Evolutionary conservation across 2,888 invertebrate species (phyloP), one percentile per base, ranked within the genome.

Genomic region (Branchellion lobata): DNA sequence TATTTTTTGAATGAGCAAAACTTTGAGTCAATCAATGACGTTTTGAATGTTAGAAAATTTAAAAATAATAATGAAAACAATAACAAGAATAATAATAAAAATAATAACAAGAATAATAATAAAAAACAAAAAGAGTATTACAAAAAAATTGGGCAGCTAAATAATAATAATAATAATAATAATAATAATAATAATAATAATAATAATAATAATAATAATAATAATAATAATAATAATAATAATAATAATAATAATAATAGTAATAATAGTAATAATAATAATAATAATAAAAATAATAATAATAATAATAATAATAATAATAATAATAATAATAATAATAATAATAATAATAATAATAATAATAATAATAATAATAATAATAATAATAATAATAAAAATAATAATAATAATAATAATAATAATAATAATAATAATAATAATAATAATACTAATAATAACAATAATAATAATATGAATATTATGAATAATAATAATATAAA

Each of bases 331-430:
- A 72, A 34, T 72, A 72, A 40, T 8, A 40, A n/a, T n/a, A n/a
- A n/a, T n/a, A n/a, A n/a, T n/a, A n/a, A n/a, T n/a, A n/a, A n/a
- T n/a, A n/a, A n/a, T n/a, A n/a, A n/a, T n/a, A n/a, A n/a, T n/a
- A n/a, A n/a, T n/a, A n/a, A n/a, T 68, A 68, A 71, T 33, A 71
- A 71, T 24, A 31, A 74, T 33, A 8, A 71, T 11, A 31, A 74
- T 74, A 24, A 31, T 74, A 74, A 31, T 74, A 74, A 8, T 36
- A 74, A 31, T 36, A 8, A 31, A 34, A 74, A 31, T 74, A 33
- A 27, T 27, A 71, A 29, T 71, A 29, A 29, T 11, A 11, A 27
- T 27, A 71, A 27, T 29, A 71, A 29, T 29, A 33, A 11, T 27
- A 27, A 27, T 71, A 11, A 29, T 11, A 71, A 29, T 71, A 29